These are phyloP conservation scores for Heliconius aoede DNA, from an alignment of 2,888 invertebrate species.

Conservation along the genomic window DNA sequence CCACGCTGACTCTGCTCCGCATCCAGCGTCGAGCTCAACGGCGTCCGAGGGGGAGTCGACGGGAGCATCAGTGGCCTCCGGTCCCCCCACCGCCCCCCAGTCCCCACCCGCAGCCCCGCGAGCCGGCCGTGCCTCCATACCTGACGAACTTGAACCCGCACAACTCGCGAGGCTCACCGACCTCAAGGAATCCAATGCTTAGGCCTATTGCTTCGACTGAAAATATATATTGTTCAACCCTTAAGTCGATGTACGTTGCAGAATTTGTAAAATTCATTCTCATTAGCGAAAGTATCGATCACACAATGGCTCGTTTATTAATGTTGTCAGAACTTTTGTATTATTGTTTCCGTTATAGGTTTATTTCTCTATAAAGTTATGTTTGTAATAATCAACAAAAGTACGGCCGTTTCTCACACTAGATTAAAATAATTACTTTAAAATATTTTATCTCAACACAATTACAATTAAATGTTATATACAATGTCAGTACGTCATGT, in stretches of 20 bases:
- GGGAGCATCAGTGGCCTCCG: conserved; percentile 83
- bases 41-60: conserved; percentile 87
- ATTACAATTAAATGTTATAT: too few relatives aligned
- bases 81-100: conserved; percentile 82
- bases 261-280: conserved; percentile 11
- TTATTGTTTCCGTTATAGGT: conserved; percentile 6
- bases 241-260: conserved; percentile 5
- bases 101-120: conserved; percentile 88
- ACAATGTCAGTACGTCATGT: neutral
- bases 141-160: conserved; percentile 94
- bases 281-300: neutral
- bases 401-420: conserved; percentile 52
- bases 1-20: conserved; percentile 83
- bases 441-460: too few relatives aligned
- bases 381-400: neutral
- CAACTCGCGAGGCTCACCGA: conserved; percentile 94
- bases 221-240: conserved; percentile 1
- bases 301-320: neutral
- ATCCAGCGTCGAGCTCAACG: conserved; percentile 85
- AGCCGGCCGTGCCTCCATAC: conserved; percentile 92
- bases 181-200: conserved; percentile 96
- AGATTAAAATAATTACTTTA: conserved; percentile 10
- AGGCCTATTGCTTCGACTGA: conserved; percentile 59
- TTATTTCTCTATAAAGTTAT: neutral
- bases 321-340: conserved; percentile 12